Conservation (phyloP, 2,113 vertebrate genomes). For the Halichoeres trimaculatus region DNA sequence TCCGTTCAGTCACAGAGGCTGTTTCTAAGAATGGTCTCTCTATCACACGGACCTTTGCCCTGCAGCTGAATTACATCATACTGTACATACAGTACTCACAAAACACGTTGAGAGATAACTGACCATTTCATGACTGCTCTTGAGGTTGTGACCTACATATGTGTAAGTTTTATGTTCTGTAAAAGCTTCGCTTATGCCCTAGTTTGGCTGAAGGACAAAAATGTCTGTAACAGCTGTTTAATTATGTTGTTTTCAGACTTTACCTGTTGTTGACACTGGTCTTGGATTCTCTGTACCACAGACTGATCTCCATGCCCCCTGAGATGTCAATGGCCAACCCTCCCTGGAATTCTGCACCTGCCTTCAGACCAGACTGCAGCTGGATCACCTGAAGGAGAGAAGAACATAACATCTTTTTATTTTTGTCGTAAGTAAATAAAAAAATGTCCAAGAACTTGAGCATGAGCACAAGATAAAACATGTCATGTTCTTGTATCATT, state of each 20-base stretch:
- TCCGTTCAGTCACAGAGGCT: slow-evolving; percentile 23
- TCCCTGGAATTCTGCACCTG: slow-evolving; percentile 88
- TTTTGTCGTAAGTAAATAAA: background rate
- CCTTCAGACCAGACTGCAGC: slow-evolving; percentile 92
- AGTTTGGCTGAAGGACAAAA: background rate
- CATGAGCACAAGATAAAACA: background rate
- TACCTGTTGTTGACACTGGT: slow-evolving; percentile 95
- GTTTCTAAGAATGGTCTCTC: slow-evolving; percentile 41
- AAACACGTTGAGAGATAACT: slow-evolving; percentile 23
- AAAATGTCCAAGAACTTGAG: background rate
- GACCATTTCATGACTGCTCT: background rate
- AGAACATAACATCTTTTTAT: background rate
- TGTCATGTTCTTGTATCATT: slow-evolving; percentile 5
- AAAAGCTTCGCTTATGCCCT: background rate
- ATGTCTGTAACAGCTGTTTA: background rate
- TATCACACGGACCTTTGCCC: slow-evolving; percentile 43
- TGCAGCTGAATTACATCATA: slow-evolving; percentile 22
- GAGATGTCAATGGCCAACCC: slow-evolving; percentile 96
- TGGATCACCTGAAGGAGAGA: slow-evolving; percentile 84
- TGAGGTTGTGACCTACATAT: slow-evolving; percentile 16
- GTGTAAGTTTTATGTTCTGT: background rate
- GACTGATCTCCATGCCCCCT: slow-evolving; percentile 97
- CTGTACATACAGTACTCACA: slow-evolving; percentile 14
- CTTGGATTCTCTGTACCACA: slow-evolving; percentile 99
- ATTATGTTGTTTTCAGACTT: background rate